phyloP scores from a whole-genome alignment of 2,113 vertebrate species.

The Festucalex cinctus region DNA sequence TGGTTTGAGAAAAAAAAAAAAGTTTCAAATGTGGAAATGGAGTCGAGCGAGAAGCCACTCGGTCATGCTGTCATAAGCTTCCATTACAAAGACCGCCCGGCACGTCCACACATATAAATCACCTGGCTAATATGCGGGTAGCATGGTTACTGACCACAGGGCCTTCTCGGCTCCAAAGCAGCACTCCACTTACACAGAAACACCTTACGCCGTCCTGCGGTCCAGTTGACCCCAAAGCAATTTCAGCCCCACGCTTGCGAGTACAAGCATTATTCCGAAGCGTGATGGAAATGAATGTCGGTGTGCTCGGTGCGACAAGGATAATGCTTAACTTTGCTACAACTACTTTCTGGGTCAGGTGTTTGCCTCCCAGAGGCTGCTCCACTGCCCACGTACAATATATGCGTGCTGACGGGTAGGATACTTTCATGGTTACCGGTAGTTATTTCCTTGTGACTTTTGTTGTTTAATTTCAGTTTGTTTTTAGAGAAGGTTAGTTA shows the following conservation, averaged over 20 bases:
- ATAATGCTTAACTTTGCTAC: constrained; percentile 47
- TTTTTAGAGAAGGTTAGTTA: too few relatives aligned
- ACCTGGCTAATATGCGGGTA: constrained; percentile 67
- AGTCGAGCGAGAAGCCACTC: constrained; percentile 38
- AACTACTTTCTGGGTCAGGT: constrained; percentile 53
- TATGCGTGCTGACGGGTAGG: background rate
- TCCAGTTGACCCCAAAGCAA: constrained; percentile 63
- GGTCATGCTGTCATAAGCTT: constrained; percentile 58
- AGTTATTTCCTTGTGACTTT: too few relatives aligned
- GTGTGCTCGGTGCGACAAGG: constrained; percentile 14
- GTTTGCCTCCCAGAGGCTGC: constrained; percentile 9
- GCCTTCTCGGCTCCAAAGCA: constrained; percentile 6
- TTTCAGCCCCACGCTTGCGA: constrained; percentile 64
- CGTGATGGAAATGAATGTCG: constrained; percentile 67
- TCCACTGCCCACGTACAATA: background rate
- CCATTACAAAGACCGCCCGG: constrained; percentile 45
- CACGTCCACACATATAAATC: constrained; percentile 71
- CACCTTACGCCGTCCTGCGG: constrained; percentile 10
- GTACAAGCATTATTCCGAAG: constrained; percentile 71
- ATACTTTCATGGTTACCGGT: too few relatives aligned
- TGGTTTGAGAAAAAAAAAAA: constrained; percentile 15
- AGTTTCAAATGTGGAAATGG: constrained; percentile 34
- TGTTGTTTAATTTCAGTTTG: too few relatives aligned
- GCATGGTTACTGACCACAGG: constrained; percentile 59
- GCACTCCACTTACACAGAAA: constrained; percentile 17